Evolutionary conservation across 2,888 invertebrate genomes (phyloP).

Genomic region (Apamea crenata): DNA sequence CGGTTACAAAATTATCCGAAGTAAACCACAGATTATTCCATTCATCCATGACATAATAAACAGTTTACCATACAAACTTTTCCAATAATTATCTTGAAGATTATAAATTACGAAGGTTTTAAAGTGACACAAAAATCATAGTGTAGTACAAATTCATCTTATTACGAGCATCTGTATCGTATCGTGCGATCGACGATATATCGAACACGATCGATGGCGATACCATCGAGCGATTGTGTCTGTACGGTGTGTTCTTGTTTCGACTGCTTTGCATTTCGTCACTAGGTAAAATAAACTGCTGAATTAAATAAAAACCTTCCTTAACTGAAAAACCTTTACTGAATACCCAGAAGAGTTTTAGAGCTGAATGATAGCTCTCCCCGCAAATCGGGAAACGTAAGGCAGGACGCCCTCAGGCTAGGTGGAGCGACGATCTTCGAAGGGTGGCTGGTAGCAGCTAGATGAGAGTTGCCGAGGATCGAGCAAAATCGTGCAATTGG

Average conservation of each 20-base stretch:
- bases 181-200: constrained; percentile 63
- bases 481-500: too few species aligned
- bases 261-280: constrained; percentile 25
- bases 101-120: constrained; percentile 50
- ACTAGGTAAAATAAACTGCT: background rate
- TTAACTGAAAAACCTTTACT: too few species aligned
- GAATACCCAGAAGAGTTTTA: background rate
- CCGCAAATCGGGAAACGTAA: too few species aligned
- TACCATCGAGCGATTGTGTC: constrained; percentile 66
- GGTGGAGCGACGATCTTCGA: too few species aligned
- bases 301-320: too few species aligned
- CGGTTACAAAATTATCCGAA: constrained; percentile 1
- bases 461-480: too few species aligned
- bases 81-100: constrained; percentile 60
- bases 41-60: constrained; percentile 39
- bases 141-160: constrained; percentile 67
- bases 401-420: too few species aligned
- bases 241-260: constrained; percentile 35
- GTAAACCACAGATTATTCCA: constrained; percentile 22
- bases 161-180: constrained; percentile 63
- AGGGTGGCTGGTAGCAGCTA: too few species aligned
- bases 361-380: too few species aligned
- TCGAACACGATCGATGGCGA: constrained; percentile 71
- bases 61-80: constrained; percentile 30
- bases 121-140: constrained; percentile 59